Base-by-base conservation (phyloP, 1,140 invertebrate species). In the Galendromus occidentalis region DNA sequence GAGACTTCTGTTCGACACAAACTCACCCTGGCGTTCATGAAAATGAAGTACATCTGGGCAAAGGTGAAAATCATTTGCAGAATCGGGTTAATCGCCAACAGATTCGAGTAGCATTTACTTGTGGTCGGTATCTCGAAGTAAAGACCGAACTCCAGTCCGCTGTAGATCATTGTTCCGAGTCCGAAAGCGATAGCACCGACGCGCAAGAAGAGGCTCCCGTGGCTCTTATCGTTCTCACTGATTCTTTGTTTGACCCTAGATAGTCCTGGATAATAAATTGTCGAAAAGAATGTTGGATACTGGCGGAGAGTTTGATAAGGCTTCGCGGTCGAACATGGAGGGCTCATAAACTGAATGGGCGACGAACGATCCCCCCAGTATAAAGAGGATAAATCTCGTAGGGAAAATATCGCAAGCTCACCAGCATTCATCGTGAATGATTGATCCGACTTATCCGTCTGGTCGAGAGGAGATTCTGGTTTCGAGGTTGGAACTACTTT, bases 1-100 rank as follows among this genome's bases (percentile, higher is more conserved):
- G 45, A 4, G 28, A 28, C 45, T n/a, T n/a, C n/a, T n/a, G n/a
- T n/a, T n/a, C n/a, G 64, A 39, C 20, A 22, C 17, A 22, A 22
- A 68, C 83, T 84, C 82, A 96, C 91, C 80, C 92, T 82, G 64
- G 91, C 93, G 78, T 97, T 96, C 83, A 94, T 92, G 78, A 97
- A 97, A 73, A 97, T 92, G 74, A 96, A 97, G 73, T 96, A 96
- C 88, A 96, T 94, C 77, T 97, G 93, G 82, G 91, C 91, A 73
- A 97, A 96, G 14, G 91, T 94, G 79, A 96, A 97, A 39, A 93
- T 84, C 82, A 95, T 90, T 73, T 96, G 91, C 7, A 96, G 80
- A 68, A 94, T 78, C 30, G 90, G 89, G 76, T 92, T 91, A n/a
- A 95, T 71, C 44, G 71, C 71, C 2, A 72, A 82, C 47, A 92